Evolutionary conservation across 1,140 invertebrate species (phyloP).

Genomic region (Papilio polyxenes): DNA sequence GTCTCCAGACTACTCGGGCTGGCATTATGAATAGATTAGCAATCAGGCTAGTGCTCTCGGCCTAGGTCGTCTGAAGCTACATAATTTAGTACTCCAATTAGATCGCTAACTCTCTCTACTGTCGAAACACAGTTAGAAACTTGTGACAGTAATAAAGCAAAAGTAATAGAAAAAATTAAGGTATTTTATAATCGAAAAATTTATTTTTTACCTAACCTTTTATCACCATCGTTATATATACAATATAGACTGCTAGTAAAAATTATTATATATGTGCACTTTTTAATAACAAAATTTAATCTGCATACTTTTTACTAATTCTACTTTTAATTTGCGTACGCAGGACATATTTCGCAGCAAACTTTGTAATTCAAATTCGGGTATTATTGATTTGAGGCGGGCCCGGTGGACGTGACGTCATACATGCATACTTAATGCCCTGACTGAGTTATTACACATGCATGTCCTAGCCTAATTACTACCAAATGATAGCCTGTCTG

Average conservation of each 20-base stretch:
- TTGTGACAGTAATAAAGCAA: not conserved
- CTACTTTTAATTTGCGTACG: not conserved
- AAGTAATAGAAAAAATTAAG: not conserved
- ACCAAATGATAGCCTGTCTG: not conserved
- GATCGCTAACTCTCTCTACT: slow-evolving; percentile 7
- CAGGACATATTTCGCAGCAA: not conserved
- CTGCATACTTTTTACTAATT: not conserved
- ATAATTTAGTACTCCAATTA: slow-evolving; percentile 2
- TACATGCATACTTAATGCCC: slow-evolving; percentile 2
- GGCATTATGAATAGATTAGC: slow-evolving; percentile 26
- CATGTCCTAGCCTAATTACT: slow-evolving; percentile 5
- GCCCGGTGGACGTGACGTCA: slow-evolving; percentile 13
- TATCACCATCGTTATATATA: not conserved
- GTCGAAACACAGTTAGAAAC: not conserved
- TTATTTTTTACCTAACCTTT: no score
- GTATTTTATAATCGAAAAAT: no score
- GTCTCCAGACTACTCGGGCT: not conserved
- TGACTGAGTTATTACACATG: not conserved
- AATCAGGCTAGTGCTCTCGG: not conserved
- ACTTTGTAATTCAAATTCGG: not conserved
- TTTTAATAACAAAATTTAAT: not conserved
- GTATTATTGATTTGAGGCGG: slow-evolving; percentile 27
- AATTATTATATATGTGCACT: no score
- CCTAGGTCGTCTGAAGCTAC: slow-evolving; percentile 10
- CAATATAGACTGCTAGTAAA: not conserved